Base-by-base conservation (phyloP, 2,888 invertebrate species). In the Muscina levida region DNA sequence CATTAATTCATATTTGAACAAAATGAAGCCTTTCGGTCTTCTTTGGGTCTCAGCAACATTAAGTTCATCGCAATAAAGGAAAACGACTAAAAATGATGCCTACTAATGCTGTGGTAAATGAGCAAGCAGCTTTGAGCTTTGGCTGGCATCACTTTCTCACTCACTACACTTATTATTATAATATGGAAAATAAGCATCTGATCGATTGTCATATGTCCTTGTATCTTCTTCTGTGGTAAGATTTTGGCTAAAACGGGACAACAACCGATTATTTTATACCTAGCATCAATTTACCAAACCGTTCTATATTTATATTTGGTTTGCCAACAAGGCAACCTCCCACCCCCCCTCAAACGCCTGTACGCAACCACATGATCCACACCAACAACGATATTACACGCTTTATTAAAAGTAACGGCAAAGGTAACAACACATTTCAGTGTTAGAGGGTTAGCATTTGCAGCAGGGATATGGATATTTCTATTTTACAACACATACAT, bases 81-180 rank as follows among this genome's bases (percentile, higher is more conserved):
- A 11, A 44, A 24, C 46, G 31, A 13, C 57, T 17, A 68, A 53
- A 31, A 13, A 67, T 22, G 46, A 76, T 76, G 65, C 70, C 71
- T 71, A 71, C 71, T 76, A 71, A 76, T 71, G 65, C 44, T 71
- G 65, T 26, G 71, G 76, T 56, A n/a, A n/a, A n/a, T n/a, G 24
- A 24, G 39, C 13, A 8, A 59, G 67, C 66, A 56, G 19, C 22
- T 74, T n/a, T n/a, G n/a, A n/a, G n/a, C 57, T 42, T 42, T 59
- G 31, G 4, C 31, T 8, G 3, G 4, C 31, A 31, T 8, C 31
- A 31, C 31, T 31, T n/a, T n/a, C n/a, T n/a, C n/a, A n/a, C n/a
- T n/a, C n/a, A n/a, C n/a, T n/a, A n/a, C n/a, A n/a, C n/a, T n/a
- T n/a, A n/a, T n/a, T n/a, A n/a, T n/a, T n/a, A n/a, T n/a, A n/a